phyloP scores from a whole-genome alignment of 2,888 invertebrate species.

The Theretra japonica region DNA sequence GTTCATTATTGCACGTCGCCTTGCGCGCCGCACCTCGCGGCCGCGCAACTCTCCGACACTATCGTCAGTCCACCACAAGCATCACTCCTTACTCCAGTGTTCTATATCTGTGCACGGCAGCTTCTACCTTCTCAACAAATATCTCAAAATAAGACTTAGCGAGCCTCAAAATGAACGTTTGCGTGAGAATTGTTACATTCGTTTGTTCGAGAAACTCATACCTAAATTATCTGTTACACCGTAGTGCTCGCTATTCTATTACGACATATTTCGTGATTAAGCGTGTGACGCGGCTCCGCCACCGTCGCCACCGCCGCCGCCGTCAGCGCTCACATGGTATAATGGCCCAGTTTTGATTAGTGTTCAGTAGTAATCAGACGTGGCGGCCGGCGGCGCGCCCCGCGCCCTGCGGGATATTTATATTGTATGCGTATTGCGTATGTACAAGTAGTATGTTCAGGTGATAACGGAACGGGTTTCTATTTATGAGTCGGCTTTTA shows the following conservation, averaged over 20 bases:
- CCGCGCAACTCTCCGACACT: neutral
- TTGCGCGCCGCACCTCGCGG: neutral
- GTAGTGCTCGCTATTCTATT: neutral
- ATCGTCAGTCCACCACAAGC: no score
- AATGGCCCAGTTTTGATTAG: conserved; percentile 17
- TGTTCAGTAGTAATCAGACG: conserved; percentile 10
- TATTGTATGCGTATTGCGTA: neutral
- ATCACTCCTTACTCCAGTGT: no score
- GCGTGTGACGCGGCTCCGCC: neutral
- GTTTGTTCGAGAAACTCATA: neutral
- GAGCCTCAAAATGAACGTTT: neutral
- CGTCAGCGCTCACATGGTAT: neutral
- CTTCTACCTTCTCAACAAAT: no score
- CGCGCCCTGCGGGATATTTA: neutral
- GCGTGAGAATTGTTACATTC: neutral
- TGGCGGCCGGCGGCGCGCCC: neutral
- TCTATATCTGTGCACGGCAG: no score
- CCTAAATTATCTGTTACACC: neutral
- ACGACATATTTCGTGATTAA: conserved; percentile 15
- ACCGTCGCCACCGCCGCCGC: neutral
- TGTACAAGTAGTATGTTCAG: conserved; percentile 1
- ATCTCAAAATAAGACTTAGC: neutral
- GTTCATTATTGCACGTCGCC: conserved; percentile 16
- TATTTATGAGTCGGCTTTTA: conserved; percentile 7
- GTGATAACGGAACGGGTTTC: conserved; percentile 21